A percentile compares a stretch with the other conserved stretches of the same genome.
Evolutionary conservation across 2,888 invertebrate genomes (phyloP).

Genomic region (Sesia bembeciformis): DNA sequence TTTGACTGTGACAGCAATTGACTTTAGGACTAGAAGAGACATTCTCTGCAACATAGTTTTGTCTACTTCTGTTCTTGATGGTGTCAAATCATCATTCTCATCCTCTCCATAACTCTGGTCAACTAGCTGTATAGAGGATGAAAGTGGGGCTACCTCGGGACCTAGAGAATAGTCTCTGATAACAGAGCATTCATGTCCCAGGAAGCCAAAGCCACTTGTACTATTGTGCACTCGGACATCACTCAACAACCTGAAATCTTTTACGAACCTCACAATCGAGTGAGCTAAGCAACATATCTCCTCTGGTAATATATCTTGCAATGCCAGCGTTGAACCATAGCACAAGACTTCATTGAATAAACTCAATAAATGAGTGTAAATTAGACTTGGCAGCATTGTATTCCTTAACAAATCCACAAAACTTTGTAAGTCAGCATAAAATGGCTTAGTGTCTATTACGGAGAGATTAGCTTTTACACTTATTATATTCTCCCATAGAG

Average conservation of each 20-base stretch:
- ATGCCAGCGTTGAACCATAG: constrained; percentile 91
- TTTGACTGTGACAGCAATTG: constrained; percentile 91
- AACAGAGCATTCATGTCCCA: constrained; percentile 56
- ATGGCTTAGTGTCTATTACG: constrained; percentile 90
- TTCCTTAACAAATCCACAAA: constrained; percentile 82
- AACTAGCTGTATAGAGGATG: constrained; percentile 53
- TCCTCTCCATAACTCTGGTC: constrained; percentile 65
- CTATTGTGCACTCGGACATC: constrained; percentile 60
- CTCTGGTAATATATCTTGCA: constrained; percentile 90
- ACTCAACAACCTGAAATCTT: constrained; percentile 85
- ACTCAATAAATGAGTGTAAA: constrained; percentile 89
- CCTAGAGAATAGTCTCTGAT: constrained; percentile 50
- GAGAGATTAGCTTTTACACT: constrained; percentile 93
- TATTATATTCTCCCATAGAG: constrained; percentile 92
- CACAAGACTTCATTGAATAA: constrained; percentile 93
- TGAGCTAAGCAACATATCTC: constrained; percentile 92
- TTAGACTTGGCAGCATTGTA: constrained; percentile 83
- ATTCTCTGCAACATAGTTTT: constrained; percentile 89
- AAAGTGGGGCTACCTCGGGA: constrained; percentile 41
- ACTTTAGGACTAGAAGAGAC: constrained; percentile 89
- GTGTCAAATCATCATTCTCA: constrained; percentile 40
- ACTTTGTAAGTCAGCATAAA: constrained; percentile 87
- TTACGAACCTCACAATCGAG: constrained; percentile 88
- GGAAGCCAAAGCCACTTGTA: constrained; percentile 59
- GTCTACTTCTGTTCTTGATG: constrained; percentile 75